A percentile compares a stretch with the other conserved stretches of the same genome.
Evolutionary conservation across 2,797 vertebrate genomes (phyloP).

Genomic region (Acanthiza pusilla): DNA sequence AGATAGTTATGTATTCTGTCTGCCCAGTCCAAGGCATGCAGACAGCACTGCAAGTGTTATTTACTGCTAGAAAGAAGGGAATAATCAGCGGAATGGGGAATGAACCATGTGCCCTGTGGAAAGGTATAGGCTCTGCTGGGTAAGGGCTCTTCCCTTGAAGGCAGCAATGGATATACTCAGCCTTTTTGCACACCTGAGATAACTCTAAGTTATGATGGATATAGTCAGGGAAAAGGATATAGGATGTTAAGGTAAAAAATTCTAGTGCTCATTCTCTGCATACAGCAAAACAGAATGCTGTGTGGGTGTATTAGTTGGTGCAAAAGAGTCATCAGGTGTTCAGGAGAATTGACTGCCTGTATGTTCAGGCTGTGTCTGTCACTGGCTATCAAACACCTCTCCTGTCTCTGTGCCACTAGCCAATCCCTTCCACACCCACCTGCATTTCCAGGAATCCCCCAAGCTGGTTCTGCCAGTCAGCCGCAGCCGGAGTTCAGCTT

Average conservation of each 20-base stretch:
- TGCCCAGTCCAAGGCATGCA: background rate
- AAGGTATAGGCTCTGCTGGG: background rate
- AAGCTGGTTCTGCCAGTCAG: background rate
- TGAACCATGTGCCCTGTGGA: rapidly evolving
- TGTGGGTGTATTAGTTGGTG: background rate
- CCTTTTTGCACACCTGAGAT: background rate
- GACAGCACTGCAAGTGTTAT: background rate
- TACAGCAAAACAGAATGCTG: background rate
- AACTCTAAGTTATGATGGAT: background rate
- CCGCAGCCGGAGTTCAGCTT: background rate
- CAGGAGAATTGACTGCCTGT: background rate
- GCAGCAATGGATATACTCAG: background rate
- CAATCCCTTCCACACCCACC: background rate
- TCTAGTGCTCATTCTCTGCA: background rate
- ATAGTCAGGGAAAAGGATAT: background rate
- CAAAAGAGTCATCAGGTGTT: background rate
- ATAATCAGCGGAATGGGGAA: background rate
- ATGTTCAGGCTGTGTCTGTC: background rate
- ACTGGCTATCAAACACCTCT: background rate
- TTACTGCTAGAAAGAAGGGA: background rate
- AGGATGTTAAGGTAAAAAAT: background rate
- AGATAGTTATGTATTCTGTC: conserved; percentile 1
- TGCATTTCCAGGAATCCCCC: background rate
- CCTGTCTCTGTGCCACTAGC: background rate
- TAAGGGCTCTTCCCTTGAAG: background rate